These are phyloP conservation scores for Conops quadrifasciatus DNA, from an alignment of 2,888 invertebrate genomes.

Conservation along the genomic window DNA sequence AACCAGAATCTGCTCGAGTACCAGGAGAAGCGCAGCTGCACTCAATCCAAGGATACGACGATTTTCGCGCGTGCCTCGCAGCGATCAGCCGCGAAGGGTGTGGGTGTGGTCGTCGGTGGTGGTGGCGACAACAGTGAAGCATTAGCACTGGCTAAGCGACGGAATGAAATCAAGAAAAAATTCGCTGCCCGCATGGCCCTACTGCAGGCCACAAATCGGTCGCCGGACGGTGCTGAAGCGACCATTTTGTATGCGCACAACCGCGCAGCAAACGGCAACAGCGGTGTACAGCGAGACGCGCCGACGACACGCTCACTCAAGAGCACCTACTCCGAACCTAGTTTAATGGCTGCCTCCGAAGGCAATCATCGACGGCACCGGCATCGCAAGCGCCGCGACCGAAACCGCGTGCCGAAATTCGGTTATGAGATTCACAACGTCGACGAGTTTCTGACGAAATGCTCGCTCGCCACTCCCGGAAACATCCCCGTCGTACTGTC, in stretches of 20 bases:
- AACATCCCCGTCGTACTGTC: conserved; percentile 86
- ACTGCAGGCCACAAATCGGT: conserved; percentile 22
- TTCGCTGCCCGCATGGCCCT: conserved; percentile 49
- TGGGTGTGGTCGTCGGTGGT: conserved; percentile 48
- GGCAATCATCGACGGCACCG: conserved; percentile 59
- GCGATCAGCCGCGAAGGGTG: conserved; percentile 51
- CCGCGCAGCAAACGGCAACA: conserved; percentile 27
- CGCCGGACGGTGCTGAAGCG: conserved; percentile 41
- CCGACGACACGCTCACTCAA: conserved; percentile 51
- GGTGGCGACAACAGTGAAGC: conserved; percentile 52
- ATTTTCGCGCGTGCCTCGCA: conserved; percentile 62
- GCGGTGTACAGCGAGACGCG: conserved; percentile 42
- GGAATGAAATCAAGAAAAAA: conserved; percentile 59
- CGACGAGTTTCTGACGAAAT: conserved; percentile 81
- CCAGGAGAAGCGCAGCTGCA: conserved; percentile 48
- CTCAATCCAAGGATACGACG: conserved; percentile 59
- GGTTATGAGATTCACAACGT: conserved; percentile 84
- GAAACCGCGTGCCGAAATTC: conserved; percentile 67
- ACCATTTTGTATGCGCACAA: conserved; percentile 30
- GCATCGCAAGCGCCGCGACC: conserved; percentile 62
- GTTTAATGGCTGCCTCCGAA: conserved; percentile 62
- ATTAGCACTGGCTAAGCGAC: conserved; percentile 55
- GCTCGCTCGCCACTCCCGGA: conserved; percentile 81
- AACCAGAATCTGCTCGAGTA: conserved; percentile 62
- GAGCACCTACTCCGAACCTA: conserved; percentile 63